Base-by-base conservation (phyloP, 2,888 invertebrate species). In the Drosophila lacicola region DNA sequence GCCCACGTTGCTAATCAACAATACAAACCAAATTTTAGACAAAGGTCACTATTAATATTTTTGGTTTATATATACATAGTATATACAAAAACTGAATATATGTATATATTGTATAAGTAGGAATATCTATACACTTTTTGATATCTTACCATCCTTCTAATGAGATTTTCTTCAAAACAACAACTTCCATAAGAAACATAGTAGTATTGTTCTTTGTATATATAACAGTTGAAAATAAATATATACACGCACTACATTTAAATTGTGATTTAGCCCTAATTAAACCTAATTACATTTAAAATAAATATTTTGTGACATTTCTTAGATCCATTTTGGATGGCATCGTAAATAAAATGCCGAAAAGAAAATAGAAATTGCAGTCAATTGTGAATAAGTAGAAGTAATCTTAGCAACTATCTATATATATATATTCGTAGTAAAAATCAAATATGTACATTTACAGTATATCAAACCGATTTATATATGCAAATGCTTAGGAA, bases 191-290 rank as follows among this genome's bases (percentile, higher is more conserved):
- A 49, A 47, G 47, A 33, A 61, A 56, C 39, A 56, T 17, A 25
- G 29, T 75, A 75, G 55, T 69, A 75, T 71, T 71, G 42, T 46
- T 75, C 34, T 36, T 47, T 36, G 19, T 49, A 55, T 34, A 11
- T 39, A 39, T 66, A 33, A 45, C 39, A 56, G 41, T 17, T 33
- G 34, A 14, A 41, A 21, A 67, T 10, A 57, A 19, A 60, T 3
- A 61, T 41, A 60, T 19, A 41, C 9, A 55, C 34, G 44, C 14
- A 47, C 60, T 46, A 34, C 34, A 47, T 21, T 74, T 60, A 63
- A 45, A 75, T 78, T 75, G 75, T 75, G 75, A 75, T 75, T 57
- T 75, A 75, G 79, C 53, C 46, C 47, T 67, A 67, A 74, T 51
- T 42, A 46, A 73, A 54, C 42, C 39, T 45, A 55, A 44, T 4